These are phyloP conservation scores for Sebastes kiyomatsui DNA, from an alignment of 2,797 vertebrate genomes.

Conservation along the genomic window DNA sequence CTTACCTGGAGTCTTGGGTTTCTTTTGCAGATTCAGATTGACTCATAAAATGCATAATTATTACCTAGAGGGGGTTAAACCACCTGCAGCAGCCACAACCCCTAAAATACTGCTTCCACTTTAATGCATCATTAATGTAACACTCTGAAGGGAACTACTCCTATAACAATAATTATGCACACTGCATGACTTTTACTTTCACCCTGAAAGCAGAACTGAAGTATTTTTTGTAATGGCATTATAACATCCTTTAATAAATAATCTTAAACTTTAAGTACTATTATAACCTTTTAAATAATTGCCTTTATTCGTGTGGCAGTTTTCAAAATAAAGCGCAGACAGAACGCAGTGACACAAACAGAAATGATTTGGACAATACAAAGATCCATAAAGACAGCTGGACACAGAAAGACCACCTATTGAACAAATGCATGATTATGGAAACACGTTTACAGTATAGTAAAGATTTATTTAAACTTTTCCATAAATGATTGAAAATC, in stretches of 20 bases:
- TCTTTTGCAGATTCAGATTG: background rate
- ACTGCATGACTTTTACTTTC: background rate
- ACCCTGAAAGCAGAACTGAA: background rate
- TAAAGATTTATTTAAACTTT: background rate
- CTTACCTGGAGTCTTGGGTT: background rate
- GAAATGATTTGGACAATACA: background rate
- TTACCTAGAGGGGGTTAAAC: background rate
- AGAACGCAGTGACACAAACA: background rate
- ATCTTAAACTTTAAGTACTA: background rate
- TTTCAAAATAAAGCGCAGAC: background rate
- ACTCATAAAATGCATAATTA: conserved; percentile 1
- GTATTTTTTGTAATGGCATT: background rate
- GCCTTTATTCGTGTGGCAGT: background rate
- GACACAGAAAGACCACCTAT: background rate
- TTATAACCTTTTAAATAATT: background rate
- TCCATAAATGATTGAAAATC: background rate
- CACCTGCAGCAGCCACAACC: background rate
- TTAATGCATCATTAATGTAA: conserved; percentile 52
- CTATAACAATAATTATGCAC: background rate
- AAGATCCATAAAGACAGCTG: background rate
- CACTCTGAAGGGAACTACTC: background rate
- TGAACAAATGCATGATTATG: background rate
- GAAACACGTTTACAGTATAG: background rate
- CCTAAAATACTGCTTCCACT: conserved; percentile 36
- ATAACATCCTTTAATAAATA: background rate